Evolutionary conservation across 2,888 invertebrate genomes (phyloP), one percentile per base, ranked within the genome.

Genomic region (Dicyrtomina minuta): DNA sequence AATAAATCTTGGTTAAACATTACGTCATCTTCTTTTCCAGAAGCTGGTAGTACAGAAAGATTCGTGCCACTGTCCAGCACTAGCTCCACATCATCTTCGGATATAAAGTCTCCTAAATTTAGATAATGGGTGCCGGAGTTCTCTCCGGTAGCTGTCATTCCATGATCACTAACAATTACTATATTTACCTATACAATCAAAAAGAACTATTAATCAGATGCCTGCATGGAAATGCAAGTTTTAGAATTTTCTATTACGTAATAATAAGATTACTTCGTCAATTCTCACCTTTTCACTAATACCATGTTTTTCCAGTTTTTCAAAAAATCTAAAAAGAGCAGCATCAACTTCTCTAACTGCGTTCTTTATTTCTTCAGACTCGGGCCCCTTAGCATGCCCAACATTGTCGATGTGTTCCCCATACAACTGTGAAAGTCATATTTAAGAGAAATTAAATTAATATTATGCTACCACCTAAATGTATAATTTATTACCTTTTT

Each of bases 101-200:
- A n/a, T 13, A 67, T 41, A 26, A 20, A 67, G 15, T 59, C 51
- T 10, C 27, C 60, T n/a, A 67, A 2, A 24, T 79, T 75, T 26
- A 80, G 74, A 15, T 79, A 75, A n/a, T 67, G 74, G 17, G 79
- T 72, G 39, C 71, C 74, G 8, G 78, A 74, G n/a, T 75, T 77
- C 10, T 77, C 73, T 20, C 78, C 79, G 2, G 79, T 78, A 60
- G 71, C 73, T 17, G 80, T 79, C 82, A 82, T 82, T 24, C 82
- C 82, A 61, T 82, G 82, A 70, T 82, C 82, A 62, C 81, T 80
- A 17, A 81, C 77, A 46, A 82, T 79, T 24, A 82, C 78, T n/a
- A 82, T 73, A 70, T 81, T 81, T 26, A 81, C 79, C 80, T 80
- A 62, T 39, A 60, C 53, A 65, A n/a, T 44, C 61, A 70, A 73